Percentiles rank a stretch among this genome's conserved stretches.
Conservation (phyloP, 1,140 invertebrate genomes). For the Drosophila teissieri region DNA sequence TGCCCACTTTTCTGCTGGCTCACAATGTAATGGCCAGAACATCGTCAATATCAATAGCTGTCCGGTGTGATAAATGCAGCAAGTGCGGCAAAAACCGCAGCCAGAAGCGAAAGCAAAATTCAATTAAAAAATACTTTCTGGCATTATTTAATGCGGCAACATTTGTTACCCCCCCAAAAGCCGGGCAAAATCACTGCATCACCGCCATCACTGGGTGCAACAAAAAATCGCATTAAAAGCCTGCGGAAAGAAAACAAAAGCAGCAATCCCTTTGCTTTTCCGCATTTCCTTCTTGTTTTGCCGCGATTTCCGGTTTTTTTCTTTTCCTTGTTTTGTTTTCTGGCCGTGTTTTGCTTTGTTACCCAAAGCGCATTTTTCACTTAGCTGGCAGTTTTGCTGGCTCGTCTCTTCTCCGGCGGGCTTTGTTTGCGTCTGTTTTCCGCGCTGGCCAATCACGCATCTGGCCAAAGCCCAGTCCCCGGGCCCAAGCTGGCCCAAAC, state of each 20-base stretch:
- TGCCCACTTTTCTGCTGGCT: not conserved
- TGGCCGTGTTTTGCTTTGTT: slow-evolving; percentile 33
- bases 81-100: slow-evolving; percentile 23
- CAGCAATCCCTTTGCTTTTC: slow-evolving; percentile 30
- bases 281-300: slow-evolving; percentile 33
- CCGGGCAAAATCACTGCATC: slow-evolving; percentile 57
- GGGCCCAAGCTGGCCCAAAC: slow-evolving; percentile 12
- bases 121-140: slow-evolving; percentile 66
- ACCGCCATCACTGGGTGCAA: slow-evolving; percentile 8
- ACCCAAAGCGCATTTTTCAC: slow-evolving; percentile 58
- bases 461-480: slow-evolving; percentile 50
- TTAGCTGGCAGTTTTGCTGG: slow-evolving; percentile 51
- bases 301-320: slow-evolving; percentile 2
- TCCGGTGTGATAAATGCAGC: slow-evolving; percentile 45
- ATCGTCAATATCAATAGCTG: slow-evolving; percentile 50
- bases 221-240: slow-evolving; percentile 55
- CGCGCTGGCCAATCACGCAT: slow-evolving; percentile 74
- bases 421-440: slow-evolving; percentile 53
- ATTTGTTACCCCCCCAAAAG: slow-evolving; percentile 54
- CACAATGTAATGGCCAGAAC: slow-evolving; percentile 9
- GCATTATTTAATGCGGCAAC: slow-evolving; percentile 50
- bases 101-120: slow-evolving; percentile 34
- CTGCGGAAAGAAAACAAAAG: slow-evolving; percentile 58
- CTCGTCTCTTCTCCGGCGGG: slow-evolving; percentile 41
- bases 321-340: slow-evolving; percentile 1